Percentiles rank a stretch among this genome's conserved stretches.
Evolutionary conservation across 2,797 vertebrate species (phyloP).

Genomic region (Sciaenops ocellatus): DNA sequence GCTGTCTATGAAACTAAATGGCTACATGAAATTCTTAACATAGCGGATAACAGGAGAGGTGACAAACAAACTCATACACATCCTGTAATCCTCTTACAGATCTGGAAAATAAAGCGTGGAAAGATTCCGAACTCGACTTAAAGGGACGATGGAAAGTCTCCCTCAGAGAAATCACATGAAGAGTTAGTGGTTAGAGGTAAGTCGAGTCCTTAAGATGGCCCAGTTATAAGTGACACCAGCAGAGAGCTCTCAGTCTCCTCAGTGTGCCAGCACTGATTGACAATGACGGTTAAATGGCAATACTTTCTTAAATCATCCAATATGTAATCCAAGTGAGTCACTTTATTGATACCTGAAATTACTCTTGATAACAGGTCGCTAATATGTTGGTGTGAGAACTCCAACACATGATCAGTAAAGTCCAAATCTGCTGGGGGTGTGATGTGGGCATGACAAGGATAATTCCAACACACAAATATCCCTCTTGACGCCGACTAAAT

Average conservation of each 20-base stretch:
- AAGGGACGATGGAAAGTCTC: constrained; percentile 55
- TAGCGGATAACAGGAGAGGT: constrained; percentile 29
- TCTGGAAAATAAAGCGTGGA: constrained; percentile 48
- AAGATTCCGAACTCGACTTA: constrained; percentile 44
- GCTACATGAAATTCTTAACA: constrained; percentile 5
- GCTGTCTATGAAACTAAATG: neutral
- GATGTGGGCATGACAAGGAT: constrained; percentile 62
- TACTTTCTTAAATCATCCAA: neutral
- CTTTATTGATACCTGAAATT: neutral
- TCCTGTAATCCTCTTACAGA: constrained; percentile 70
- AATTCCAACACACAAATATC: constrained; percentile 42
- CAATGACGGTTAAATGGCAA: constrained; percentile 9
- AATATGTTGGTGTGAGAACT: neutral
- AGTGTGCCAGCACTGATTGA: constrained; percentile 10
- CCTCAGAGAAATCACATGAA: constrained; percentile 49
- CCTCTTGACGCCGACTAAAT: constrained; percentile 54
- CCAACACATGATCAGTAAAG: constrained; percentile 59
- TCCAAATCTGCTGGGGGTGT: constrained; percentile 47
- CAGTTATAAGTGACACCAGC: neutral
- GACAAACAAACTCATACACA: constrained; percentile 56
- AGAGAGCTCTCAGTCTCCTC: neutral
- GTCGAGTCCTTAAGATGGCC: constrained; percentile 25
- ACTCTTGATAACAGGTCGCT: neutral
- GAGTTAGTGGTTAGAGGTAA: constrained; percentile 4
- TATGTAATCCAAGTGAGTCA: neutral